Percentiles rank a stretch among this genome's conserved stretches.
Evolutionary conservation across 2,888 invertebrate species (phyloP).

Genomic region (Deroplatys truncata): DNA sequence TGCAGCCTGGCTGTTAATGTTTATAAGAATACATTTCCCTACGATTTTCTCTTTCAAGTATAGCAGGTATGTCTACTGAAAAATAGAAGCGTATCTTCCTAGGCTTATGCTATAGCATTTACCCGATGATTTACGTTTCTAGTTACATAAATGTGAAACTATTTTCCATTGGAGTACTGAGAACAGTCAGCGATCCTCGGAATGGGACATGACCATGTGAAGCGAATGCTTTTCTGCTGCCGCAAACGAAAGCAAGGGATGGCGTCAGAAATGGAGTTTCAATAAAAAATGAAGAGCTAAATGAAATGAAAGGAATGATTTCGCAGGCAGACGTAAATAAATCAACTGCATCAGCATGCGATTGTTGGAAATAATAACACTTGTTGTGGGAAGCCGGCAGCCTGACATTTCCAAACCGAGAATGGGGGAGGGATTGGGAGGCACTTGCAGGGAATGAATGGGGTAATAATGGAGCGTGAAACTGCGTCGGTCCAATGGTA

Average conservation of each 20-base stretch:
- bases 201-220: not conserved
- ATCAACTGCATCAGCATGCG: not conserved
- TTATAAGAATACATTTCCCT: too few species aligned
- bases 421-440: not conserved
- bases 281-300: not conserved
- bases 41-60: too few species aligned
- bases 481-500: not conserved
- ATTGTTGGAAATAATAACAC: not conserved
- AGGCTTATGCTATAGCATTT: too few species aligned
- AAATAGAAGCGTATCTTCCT: too few species aligned
- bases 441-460: not conserved
- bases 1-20: too few species aligned
- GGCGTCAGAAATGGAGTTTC: not conserved
- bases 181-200: too few species aligned
- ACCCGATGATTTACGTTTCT: too few species aligned
- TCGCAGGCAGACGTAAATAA: not conserved
- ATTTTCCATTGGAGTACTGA: too few species aligned
- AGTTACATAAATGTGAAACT: too few species aligned
- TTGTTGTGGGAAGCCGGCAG: not conserved
- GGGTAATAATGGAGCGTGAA: not conserved
- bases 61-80: too few species aligned
- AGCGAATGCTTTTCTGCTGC: not conserved
- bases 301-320: not conserved
- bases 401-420: not conserved
- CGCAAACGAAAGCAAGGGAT: not conserved